phyloP scores from a whole-genome alignment of 2,888 invertebrate species.

The Theristus sp. region DNA sequence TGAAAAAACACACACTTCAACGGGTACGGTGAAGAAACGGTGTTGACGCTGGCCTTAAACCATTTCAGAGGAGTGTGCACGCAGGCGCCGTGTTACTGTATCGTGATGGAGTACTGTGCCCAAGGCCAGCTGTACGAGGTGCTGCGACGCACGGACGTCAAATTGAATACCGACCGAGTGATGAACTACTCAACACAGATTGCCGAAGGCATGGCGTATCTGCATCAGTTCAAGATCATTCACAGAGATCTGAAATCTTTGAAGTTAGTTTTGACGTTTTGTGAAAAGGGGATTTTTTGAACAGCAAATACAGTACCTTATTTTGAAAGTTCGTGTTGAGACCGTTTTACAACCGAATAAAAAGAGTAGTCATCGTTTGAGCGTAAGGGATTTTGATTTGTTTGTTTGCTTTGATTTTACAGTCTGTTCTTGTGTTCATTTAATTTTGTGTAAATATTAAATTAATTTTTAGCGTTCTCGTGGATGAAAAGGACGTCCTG shows the following conservation, averaged over 20 bases:
- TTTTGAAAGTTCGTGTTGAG: no score
- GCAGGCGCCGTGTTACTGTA: conserved; percentile 70
- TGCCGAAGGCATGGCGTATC: conserved; percentile 83
- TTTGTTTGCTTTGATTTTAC: no score
- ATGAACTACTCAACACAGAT: conserved; percentile 86
- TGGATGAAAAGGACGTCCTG: conserved; percentile 37
- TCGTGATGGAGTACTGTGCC: conserved; percentile 96
- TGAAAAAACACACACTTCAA: no score
- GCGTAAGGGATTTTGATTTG: no score
- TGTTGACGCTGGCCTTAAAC: no score
- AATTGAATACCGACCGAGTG: neutral
- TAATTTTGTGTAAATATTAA: no score
- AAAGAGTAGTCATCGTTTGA: no score
- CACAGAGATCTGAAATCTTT: conserved; percentile 96
- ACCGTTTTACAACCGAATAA: no score
- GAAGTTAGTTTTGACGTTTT: conserved; percentile 51
- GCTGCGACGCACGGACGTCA: conserved; percentile 48
- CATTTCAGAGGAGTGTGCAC: conserved; percentile 70
- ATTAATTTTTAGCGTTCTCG: conserved; percentile 34
- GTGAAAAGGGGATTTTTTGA: no score
- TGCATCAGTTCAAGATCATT: conserved; percentile 86
- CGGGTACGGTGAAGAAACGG: no score
- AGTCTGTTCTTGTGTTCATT: no score
- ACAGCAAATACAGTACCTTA: no score
- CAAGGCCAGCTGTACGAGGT: conserved; percentile 82